phyloP scores from a whole-genome alignment of 2,113 vertebrate species.

The Ictalurus punctatus region DNA sequence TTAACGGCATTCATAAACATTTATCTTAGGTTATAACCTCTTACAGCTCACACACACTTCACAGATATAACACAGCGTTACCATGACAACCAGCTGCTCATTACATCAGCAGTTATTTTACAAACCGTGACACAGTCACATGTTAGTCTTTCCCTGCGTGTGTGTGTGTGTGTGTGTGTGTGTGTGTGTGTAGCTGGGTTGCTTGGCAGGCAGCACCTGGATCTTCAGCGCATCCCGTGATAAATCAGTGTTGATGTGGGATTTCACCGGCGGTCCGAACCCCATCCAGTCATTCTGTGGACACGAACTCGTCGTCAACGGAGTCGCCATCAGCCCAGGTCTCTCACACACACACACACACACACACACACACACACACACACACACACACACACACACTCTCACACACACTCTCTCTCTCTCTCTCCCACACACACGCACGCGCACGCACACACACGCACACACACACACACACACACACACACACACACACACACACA shows the following conservation, averaged over 20 bases:
- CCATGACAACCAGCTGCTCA: neutral
- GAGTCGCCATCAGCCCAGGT: slow-evolving; percentile 89
- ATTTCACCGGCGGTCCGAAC: slow-evolving; percentile 71
- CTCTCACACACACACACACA: slow-evolving; percentile 17
- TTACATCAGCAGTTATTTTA: neutral
- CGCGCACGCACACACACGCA: too few relatives aligned
- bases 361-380: slow-evolving; percentile 36
- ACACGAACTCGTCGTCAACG: slow-evolving; percentile 90
- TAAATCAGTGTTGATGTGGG: slow-evolving; percentile 88
- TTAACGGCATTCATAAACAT: neutral
- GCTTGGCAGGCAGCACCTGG: slow-evolving; percentile 75
- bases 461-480: too few relatives aligned
- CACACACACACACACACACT: neutral
- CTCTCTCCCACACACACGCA: neutral
- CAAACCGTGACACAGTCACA: neutral
- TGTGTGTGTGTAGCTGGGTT: slow-evolving; percentile 74
- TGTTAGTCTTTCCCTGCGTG: neutral
- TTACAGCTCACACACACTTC: neutral
- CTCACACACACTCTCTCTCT: too few relatives aligned
- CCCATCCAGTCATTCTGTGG: slow-evolving; percentile 82
- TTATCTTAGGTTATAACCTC: neutral
- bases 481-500: too few relatives aligned
- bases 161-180: neutral
- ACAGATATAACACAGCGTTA: neutral
- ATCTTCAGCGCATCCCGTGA: slow-evolving; percentile 94